These are phyloP conservation scores for Prosapia bicincta DNA, from an alignment of 2,888 invertebrate species.

Conservation along the genomic window DNA sequence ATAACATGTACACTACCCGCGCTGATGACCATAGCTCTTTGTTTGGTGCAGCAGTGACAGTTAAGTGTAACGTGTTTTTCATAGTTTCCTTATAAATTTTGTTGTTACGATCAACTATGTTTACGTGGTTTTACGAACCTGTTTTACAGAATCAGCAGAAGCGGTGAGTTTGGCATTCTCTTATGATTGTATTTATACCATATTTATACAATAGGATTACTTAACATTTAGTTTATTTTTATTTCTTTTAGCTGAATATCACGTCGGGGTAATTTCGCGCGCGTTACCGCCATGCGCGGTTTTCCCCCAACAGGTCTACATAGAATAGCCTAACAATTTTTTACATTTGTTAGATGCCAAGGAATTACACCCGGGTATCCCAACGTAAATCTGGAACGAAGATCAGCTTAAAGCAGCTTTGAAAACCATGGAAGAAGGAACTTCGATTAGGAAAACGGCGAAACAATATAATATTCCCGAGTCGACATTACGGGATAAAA, in stretches of 20 bases:
- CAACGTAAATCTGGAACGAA: neutral
- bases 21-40: neutral
- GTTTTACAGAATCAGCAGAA: too few relatives aligned
- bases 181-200: neutral
- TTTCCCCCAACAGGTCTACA: neutral
- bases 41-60: too few relatives aligned
- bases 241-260: neutral
- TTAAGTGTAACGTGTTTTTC: neutral
- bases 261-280: neutral
- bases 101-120: too few relatives aligned
- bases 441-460: conserved; percentile 4
- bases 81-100: neutral
- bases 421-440: neutral
- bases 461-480: conserved; percentile 9
- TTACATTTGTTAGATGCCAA: neutral
- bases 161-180: neutral
- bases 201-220: too few relatives aligned
- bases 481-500: conserved; percentile 10
- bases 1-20: neutral
- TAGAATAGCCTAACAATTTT: neutral
- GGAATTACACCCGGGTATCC: neutral
- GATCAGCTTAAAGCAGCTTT: neutral
- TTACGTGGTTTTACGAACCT: too few relatives aligned
- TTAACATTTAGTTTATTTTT: too few relatives aligned
- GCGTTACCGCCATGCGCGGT: neutral